These are phyloP conservation scores for Acinonyx jubatus DNA, from an alignment of 2,113 vertebrate species.

Conservation along the genomic window DNA sequence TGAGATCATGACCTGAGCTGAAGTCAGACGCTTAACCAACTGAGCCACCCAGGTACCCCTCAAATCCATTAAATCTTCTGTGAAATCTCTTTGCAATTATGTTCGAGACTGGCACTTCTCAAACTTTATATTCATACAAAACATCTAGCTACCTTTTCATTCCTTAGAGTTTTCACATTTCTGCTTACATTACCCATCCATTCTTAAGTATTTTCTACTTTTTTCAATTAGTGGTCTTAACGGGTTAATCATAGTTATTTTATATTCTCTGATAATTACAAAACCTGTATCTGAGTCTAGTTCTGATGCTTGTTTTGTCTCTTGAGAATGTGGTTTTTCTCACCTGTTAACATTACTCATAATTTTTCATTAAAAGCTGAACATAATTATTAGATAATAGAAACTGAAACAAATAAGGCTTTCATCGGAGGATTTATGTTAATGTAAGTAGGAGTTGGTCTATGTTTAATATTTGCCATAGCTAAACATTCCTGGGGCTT, in stretches of 20 bases:
- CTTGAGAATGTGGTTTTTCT: neutral
- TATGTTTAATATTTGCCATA: neutral
- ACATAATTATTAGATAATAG: neutral
- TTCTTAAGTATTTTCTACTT: neutral
- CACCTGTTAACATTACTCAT: neutral
- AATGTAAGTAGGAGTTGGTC: neutral
- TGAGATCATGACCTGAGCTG: too few species aligned
- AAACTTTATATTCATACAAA: neutral
- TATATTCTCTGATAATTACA: neutral
- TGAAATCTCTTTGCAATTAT: neutral
- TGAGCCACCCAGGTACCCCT: too few species aligned
- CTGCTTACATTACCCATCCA: neutral
- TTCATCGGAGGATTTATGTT: neutral
- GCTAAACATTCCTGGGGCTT: neutral
- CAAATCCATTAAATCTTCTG: neutral
- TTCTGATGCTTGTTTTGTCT: neutral
- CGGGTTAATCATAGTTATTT: neutral
- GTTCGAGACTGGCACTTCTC: neutral
- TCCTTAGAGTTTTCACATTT: neutral
- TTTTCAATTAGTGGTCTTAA: neutral
- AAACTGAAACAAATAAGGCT: neutral
- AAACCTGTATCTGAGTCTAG: neutral
- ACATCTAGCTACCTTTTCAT: neutral
- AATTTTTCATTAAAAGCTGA: neutral
- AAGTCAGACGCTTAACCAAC: too few species aligned